Base-by-base conservation (phyloP, 2,888 invertebrate species). In the Pimpla rufipes region DNA sequence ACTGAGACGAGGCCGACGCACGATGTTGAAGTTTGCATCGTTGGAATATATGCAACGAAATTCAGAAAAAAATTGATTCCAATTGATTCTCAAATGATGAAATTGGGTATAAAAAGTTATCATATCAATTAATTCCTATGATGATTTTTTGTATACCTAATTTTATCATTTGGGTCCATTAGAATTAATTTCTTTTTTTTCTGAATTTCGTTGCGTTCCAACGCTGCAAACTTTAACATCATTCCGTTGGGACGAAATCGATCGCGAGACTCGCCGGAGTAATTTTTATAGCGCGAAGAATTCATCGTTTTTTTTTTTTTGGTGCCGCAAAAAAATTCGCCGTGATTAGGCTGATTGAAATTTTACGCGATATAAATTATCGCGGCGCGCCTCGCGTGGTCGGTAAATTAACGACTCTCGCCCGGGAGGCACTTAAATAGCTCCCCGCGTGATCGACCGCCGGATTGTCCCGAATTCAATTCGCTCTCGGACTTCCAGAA, bases 391-490 rank as follows among this genome's bases (percentile, higher is more conserved):
- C 55, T n/a, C 4, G 42, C n/a, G n/a, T n/a, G 6, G 82, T 83
- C 79, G 83, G 79, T 79, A 79, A 75, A 47, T 70, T 23, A 50
- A 79, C 62, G 52, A 78, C 42, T 52, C 74, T 74, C 45, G n/a
- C 52, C 45, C 67, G 57, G 35, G 18, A 42, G 66, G 6, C 64
- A 50, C 50, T 23, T 37, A 11, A 62, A 29, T 71, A 45, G 80
- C 13, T 74, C 21, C 68, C 83, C 55, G 55, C 35, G 62, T 80
- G 77, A 83, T 80, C 83, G 83, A 80, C 83, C 42, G 80, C 55
- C n/a, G 83, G 67, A 74, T 68, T 18, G 11, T 8, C 8, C 2
- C 50, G 18, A 45, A 45, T 13, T 4, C n/a, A 45, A 45, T 45
- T 45, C 13, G 13, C 13, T 45, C n/a, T 29, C 29, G 29, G 45